Conservation (phyloP, 2,888 invertebrate genomes). For the Oscheius sp. region DNA sequence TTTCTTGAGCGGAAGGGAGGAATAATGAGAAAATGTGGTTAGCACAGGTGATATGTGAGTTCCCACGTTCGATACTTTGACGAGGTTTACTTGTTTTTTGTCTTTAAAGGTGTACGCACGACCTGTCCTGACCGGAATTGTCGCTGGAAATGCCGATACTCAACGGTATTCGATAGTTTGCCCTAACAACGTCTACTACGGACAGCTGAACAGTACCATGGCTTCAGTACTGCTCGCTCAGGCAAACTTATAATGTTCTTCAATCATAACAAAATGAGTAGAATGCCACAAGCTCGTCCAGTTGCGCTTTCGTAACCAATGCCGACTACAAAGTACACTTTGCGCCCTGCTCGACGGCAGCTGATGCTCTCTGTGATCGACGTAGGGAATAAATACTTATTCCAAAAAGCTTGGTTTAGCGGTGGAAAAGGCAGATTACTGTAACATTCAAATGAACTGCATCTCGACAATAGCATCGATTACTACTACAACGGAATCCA, state of each 20-base stretch:
- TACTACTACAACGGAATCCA: conserved; percentile 2
- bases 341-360: conserved; percentile 44
- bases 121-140: conserved; percentile 61
- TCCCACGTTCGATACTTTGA: conserved; percentile 26
- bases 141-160: conserved; percentile 56
- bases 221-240: conserved; percentile 1
- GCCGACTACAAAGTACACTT: conserved; percentile 48
- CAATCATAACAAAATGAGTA: conserved; percentile 7
- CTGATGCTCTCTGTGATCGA: conserved; percentile 58
- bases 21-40: conserved; percentile 17
- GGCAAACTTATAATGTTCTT: neutral
- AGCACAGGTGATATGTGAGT: conserved; percentile 22
- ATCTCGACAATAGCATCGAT: conserved; percentile 28
- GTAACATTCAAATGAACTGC: conserved; percentile 58
- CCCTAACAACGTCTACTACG: conserved; percentile 52
- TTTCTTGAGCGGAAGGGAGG: neutral
- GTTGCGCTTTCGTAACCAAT: conserved; percentile 53
- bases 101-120: conserved; percentile 37
- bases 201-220: conserved; percentile 38
- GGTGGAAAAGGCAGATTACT: conserved; percentile 55
- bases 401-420: conserved; percentile 44
- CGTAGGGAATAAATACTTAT: conserved; percentile 42
- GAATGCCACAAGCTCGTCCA: conserved; percentile 35
- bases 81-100: neutral
- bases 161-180: conserved; percentile 55